phyloP scores from a whole-genome alignment of 2,888 invertebrate genomes.

The Drosophila kokeensis region DNA sequence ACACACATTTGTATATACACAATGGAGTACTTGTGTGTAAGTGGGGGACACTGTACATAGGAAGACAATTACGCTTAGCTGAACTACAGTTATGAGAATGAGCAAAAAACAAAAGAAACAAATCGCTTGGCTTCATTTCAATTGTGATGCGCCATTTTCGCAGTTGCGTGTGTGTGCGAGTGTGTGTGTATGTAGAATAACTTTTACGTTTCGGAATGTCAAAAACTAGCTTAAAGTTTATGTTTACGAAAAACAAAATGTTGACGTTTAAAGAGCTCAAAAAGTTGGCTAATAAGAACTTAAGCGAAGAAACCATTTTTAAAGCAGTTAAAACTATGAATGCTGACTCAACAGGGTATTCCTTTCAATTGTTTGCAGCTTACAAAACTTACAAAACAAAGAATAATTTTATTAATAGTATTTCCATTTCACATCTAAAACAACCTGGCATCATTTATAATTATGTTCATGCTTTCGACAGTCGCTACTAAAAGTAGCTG shows the following conservation, averaged over 20 bases:
- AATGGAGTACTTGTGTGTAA: not conserved
- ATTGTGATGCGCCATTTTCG: slow-evolving; percentile 55
- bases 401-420: not conserved
- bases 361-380: not conserved
- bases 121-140: slow-evolving; percentile 30
- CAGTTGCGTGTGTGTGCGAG: not conserved
- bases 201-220: slow-evolving; percentile 7
- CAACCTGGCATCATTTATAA: not conserved
- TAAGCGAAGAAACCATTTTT: not conserved
- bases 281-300: not conserved
- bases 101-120: slow-evolving; percentile 1
- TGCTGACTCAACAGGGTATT: not conserved
- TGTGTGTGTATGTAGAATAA: slow-evolving; percentile 12
- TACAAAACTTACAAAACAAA: not conserved
- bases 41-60: slow-evolving; percentile 55
- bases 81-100: slow-evolving; percentile 51
- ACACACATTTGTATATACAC: slow-evolving; percentile 4
- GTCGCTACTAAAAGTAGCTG: slow-evolving; percentile 4
- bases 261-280: not conserved
- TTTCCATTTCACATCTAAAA: not conserved
- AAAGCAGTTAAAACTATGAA: not conserved
- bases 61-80: slow-evolving; percentile 64
- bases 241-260: not conserved
- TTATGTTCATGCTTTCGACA: not conserved
- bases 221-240: not conserved